A percentile compares a stretch with the other conserved stretches of the same genome.
These are phyloP conservation scores for Paratrypauchen microcephalus DNA, from an alignment of 2,797 vertebrate species.

Conservation along the genomic window DNA sequence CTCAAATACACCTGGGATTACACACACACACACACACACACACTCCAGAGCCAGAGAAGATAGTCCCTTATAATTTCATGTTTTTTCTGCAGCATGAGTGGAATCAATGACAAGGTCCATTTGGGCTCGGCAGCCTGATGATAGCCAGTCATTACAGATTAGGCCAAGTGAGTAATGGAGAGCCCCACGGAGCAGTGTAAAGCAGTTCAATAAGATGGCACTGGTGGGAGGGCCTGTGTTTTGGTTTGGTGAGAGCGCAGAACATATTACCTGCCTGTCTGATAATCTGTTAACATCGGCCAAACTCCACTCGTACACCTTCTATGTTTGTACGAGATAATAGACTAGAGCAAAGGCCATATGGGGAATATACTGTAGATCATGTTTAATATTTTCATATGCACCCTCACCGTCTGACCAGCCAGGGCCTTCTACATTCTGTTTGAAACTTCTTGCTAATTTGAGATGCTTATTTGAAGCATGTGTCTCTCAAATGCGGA, in stretches of 20 bases:
- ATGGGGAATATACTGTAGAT: conserved; percentile 26
- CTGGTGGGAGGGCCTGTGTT: conserved; percentile 46
- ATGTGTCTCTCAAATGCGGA: no score
- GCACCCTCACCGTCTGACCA: no score
- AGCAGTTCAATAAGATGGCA: conserved; percentile 74
- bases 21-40: conserved; percentile 47
- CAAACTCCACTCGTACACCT: conserved; percentile 18
- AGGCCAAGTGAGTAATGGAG: conserved; percentile 78
- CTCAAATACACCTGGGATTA: conserved; percentile 68
- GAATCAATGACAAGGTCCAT: conserved; percentile 76
- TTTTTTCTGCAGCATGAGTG: conserved; percentile 47
- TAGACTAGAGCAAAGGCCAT: conserved; percentile 33
- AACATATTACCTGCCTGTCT: conserved; percentile 44
- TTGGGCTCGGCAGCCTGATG: conserved; percentile 70
- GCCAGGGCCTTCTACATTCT: no score
- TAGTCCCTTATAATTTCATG: conserved; percentile 59
- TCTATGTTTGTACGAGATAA: conserved; percentile 47
- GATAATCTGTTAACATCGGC: conserved; percentile 12
- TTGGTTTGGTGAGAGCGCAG: conserved; percentile 11
- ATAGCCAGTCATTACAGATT: conserved; percentile 81
- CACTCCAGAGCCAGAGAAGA: conserved; percentile 24
- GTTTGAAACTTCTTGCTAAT: no score
- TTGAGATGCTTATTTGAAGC: no score
- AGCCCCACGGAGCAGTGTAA: conserved; percentile 70
- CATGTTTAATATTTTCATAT: conserved; percentile 26